Percentiles rank a stretch among this genome's conserved stretches.
These are phyloP conservation scores for Macrobrachium rosenbergii DNA, from an alignment of 1,140 invertebrate species.

Conservation along the genomic window DNA sequence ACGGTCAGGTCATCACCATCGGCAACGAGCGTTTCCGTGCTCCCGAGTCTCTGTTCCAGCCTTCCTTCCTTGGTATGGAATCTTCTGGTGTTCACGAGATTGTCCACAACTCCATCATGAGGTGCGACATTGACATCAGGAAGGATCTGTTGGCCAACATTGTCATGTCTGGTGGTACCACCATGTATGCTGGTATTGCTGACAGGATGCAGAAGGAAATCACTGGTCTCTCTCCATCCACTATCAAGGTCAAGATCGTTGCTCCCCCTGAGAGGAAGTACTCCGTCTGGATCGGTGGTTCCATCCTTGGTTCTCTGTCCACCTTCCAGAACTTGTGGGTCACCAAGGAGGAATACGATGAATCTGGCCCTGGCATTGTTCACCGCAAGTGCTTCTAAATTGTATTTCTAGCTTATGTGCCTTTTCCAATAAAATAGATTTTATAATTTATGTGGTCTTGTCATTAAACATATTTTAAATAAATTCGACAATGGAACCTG, in stretches of 20 bases:
- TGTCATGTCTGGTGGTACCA: conserved; percentile 77
- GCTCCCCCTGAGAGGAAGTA: conserved; percentile 59
- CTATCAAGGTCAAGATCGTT: conserved; percentile 77
- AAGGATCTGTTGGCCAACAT: conserved; percentile 85
- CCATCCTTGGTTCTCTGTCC: conserved; percentile 48
- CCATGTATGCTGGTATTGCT: conserved; percentile 77
- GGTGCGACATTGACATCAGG: conserved; percentile 89
- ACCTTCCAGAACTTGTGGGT: conserved; percentile 56
- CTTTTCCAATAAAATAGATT: no score
- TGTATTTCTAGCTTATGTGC: no score
- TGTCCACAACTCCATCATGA: conserved; percentile 91
- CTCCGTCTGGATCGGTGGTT: conserved; percentile 60
- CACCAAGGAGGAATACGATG: conserved; percentile 54
- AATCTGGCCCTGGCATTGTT: conserved; percentile 71
- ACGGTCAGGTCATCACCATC: conserved; percentile 71
- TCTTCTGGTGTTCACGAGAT: conserved; percentile 86
- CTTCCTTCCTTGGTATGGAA: conserved; percentile 85
- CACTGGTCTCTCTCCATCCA: conserved; percentile 73
- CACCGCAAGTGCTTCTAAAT: conserved; percentile 77
- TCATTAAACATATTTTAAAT: no score
- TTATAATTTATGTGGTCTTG: no score
- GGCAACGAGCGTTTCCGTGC: conserved; percentile 82
- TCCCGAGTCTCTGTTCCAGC: conserved; percentile 88
- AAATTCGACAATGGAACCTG: no score
- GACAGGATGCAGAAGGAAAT: conserved; percentile 77